phyloP scores from a whole-genome alignment of 2,113 vertebrate genomes.

The Dryoscopus gambensis region DNA sequence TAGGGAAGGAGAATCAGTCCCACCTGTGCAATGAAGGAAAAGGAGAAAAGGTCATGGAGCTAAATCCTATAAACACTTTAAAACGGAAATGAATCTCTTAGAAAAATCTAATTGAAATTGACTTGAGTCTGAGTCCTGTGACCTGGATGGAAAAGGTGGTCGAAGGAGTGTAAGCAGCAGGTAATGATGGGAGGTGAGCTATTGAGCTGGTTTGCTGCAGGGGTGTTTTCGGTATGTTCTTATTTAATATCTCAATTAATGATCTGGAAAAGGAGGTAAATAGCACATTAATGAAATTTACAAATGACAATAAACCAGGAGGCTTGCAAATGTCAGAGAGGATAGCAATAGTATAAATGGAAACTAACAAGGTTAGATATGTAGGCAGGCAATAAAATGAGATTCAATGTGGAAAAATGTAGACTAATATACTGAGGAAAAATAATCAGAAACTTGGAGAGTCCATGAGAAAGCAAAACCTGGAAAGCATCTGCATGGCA shows the following conservation, averaged over 20 bases:
- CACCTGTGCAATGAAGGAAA: neutral
- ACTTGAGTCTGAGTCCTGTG: neutral
- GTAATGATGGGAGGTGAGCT: neutral
- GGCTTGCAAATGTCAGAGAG: constrained; percentile 16
- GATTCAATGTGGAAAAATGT: constrained; percentile 8
- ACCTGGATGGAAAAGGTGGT: neutral
- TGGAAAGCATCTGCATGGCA: constrained; percentile 10
- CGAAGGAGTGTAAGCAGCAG: neutral
- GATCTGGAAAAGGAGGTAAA: constrained; percentile 49
- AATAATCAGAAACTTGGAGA: constrained; percentile 30
- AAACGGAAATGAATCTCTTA: neutral
- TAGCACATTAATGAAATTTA: constrained; percentile 64
- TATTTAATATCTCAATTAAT: constrained; percentile 68
- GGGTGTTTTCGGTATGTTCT: constrained; percentile 5
- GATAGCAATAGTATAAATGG: constrained; percentile 19
- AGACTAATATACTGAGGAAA: constrained; percentile 15
- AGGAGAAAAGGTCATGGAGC: neutral
- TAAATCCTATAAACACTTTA: neutral
- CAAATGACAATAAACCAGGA: constrained; percentile 48
- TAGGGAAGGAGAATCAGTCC: neutral
- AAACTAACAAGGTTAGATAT: constrained; percentile 43
- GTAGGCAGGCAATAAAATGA: constrained; percentile 49
- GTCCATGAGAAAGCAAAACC: neutral
- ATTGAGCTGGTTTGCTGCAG: neutral
- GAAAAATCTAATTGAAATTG: constrained; percentile 16